phyloP scores from a whole-genome alignment of 2,797 vertebrate genomes.

The Rhinogobio ventralis region DNA sequence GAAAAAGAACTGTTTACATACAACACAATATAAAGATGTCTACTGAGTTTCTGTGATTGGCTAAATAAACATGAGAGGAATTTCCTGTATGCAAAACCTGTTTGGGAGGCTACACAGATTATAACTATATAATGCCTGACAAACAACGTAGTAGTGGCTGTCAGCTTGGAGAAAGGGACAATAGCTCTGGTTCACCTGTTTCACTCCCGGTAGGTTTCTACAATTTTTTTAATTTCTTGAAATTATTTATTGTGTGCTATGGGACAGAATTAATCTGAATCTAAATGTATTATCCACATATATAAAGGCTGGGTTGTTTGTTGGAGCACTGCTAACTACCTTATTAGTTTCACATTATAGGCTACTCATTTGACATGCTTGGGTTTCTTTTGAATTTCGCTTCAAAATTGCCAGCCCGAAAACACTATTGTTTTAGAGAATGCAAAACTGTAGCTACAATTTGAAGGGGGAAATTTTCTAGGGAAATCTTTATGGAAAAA shows the following conservation, averaged over 20 bases:
- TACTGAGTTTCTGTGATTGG: constrained; percentile 6
- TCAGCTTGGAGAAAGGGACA: constrained; percentile 9
- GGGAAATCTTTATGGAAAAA: neutral
- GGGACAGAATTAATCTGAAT: neutral
- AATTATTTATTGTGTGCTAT: neutral
- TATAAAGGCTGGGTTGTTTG: neutral
- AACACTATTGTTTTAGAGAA: neutral
- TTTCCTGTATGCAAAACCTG: constrained; percentile 59
- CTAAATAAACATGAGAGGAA: neutral
- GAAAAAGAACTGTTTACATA: neutral
- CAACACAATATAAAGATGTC: neutral
- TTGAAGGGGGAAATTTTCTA: neutral
- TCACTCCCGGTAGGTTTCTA: constrained; percentile 40
- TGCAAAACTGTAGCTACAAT: neutral
- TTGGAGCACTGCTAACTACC: neutral
- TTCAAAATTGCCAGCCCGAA: neutral
- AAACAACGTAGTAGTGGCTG: constrained; percentile 1
- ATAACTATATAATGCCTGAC: constrained; percentile 27
- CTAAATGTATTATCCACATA: neutral
- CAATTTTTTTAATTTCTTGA: neutral
- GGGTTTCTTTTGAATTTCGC: neutral
- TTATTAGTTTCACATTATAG: neutral
- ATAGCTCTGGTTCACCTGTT: constrained; percentile 9
- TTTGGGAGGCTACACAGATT: constrained; percentile 60
- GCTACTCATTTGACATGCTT: neutral